Evolutionary conservation across 1,140 invertebrate species (phyloP), one percentile per base, ranked within the genome.

Genomic region (Cyphomyrmex costatus): DNA sequence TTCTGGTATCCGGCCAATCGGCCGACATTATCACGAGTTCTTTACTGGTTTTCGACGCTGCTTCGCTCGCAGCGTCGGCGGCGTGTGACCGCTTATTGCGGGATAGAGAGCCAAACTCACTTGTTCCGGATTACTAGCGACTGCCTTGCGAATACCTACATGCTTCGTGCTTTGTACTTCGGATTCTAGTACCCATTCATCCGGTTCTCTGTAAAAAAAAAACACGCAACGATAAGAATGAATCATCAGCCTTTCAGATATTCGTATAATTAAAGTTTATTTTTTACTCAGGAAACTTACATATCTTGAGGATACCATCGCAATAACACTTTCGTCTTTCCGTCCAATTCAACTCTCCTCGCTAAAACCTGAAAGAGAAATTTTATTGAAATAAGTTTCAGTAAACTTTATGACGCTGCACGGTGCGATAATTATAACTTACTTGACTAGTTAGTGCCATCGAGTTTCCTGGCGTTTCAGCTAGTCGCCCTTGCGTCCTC

Each of bases 281-380:
- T 77, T 42, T 53, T 63, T 78, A 61, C 10, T 10, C 51, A 2
- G 24, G 0, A 0, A 51, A 94, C 97, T 97, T 95, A 97, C 97
- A 97, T 96, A 93, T 97, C 94, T 89, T 94, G 92, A 66, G 97
- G 97, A 94, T 96, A 95, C 97, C 97, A 98, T 80, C 96, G 96
- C 60, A 97, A 92, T 56, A 97, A 92, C 70, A 97, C 95, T 94
- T 96, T 96, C 33, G 94, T 94, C 93, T 95, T 96, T 68, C 96
- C 96, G 89, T 96, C 96, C 61, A 94, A 91, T 92, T 96, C 96
- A 79, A 95, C 95, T 92, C 97, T 95, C 94, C 95, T 96, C 36
- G 96, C 97, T 92, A 97, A 94, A 77, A 96, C 94, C 96, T 97
- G 86, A 3, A 90, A 92, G 88, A 86, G 60, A 73, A 66, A 33